Evolutionary conservation across 2,113 vertebrate genomes (phyloP).

Genomic region (Grallaria varia): DNA sequence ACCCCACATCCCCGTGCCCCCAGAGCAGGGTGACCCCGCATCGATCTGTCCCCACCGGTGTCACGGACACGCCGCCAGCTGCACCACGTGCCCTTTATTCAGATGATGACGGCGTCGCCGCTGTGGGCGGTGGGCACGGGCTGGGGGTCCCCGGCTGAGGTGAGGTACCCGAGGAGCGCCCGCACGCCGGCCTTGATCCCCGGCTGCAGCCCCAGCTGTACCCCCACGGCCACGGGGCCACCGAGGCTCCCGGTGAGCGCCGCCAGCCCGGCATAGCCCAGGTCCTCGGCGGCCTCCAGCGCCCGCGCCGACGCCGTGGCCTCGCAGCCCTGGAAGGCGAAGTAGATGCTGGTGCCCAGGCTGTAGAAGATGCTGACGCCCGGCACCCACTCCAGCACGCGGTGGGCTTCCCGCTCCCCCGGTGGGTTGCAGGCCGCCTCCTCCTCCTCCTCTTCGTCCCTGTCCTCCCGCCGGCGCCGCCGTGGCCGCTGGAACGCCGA

Average conservation of each 20-base stretch:
- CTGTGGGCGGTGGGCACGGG: neutral
- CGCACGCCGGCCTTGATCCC: conserved; percentile 78
- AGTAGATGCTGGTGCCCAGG: conserved; percentile 87
- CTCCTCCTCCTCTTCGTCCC: neutral
- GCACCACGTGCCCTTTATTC: neutral
- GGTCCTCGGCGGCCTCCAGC: conserved; percentile 77
- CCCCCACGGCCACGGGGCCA: conserved; percentile 65
- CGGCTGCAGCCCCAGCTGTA: conserved; percentile 78
- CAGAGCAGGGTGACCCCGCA: neutral
- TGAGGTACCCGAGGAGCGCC: conserved; percentile 74
- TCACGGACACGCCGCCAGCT: fast-evolving
- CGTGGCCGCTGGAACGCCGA: conserved; percentile 1
- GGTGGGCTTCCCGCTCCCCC: conserved; percentile 73
- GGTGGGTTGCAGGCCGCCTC: conserved; percentile 64
- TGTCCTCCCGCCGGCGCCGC: neutral
- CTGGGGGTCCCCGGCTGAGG: conserved; percentile 39
- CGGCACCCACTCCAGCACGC: conserved; percentile 78
- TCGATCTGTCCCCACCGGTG: neutral
- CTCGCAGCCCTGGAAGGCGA: conserved; percentile 79
- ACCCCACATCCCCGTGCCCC: neutral
- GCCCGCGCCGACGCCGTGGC: conserved; percentile 80
- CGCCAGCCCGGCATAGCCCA: conserved; percentile 82
- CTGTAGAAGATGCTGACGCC: conserved; percentile 83
- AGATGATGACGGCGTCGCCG: neutral
- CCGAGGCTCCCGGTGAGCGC: conserved; percentile 60